Percentiles rank a stretch among this genome's conserved stretches.
These are phyloP conservation scores for Ridgeia piscesae DNA, from an alignment of 1,140 invertebrate species.

Conservation along the genomic window DNA sequence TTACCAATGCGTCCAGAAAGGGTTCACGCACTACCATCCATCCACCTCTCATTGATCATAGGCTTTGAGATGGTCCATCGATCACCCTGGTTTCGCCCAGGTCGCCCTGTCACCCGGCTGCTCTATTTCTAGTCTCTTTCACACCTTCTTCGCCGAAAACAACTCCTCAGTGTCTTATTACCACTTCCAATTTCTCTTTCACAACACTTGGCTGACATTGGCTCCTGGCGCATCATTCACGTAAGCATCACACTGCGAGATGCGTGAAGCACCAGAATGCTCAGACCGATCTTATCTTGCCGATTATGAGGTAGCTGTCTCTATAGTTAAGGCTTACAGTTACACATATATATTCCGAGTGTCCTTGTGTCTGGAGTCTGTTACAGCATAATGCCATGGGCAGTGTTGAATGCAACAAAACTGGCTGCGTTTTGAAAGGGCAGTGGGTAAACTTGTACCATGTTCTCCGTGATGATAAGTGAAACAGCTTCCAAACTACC, in stretches of 20 bases:
- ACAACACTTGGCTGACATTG: neutral
- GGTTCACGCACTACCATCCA: neutral
- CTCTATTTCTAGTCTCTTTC: neutral
- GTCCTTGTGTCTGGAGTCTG: no score
- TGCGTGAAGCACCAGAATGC: neutral
- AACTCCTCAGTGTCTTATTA: neutral
- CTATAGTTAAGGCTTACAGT: no score
- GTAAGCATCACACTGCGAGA: neutral
- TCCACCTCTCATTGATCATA: neutral
- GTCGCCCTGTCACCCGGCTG: neutral
- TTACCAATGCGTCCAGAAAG: neutral
- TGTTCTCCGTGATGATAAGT: no score
- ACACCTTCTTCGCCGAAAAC: neutral
- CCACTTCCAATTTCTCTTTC: neutral
- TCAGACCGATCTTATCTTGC: neutral
- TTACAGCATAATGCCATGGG: no score
- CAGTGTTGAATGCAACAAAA: no score
- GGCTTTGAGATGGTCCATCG: neutral
- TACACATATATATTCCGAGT: no score
- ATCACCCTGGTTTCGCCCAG: neutral
- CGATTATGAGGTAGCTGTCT: no score
- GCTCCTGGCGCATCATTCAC: neutral
- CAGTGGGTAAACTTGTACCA: no score
- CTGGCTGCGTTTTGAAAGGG: no score
- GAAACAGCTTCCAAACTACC: no score